Evolutionary conservation across 1,140 invertebrate species (phyloP), one percentile per base, ranked within the genome.

Genomic region (Drosophila cardini): DNA sequence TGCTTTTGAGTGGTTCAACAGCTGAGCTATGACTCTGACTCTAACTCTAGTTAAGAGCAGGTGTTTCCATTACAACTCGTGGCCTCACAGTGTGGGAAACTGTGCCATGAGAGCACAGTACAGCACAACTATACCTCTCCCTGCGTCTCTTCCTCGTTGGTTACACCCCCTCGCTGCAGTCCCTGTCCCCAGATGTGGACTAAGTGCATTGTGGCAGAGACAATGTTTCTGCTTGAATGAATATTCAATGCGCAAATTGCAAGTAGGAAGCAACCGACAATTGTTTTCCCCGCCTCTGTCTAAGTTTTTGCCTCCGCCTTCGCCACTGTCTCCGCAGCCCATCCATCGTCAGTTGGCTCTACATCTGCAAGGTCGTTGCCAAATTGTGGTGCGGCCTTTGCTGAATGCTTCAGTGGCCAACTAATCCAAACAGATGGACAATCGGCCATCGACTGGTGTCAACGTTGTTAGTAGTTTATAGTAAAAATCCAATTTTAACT

Each of bases 251-350:
- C 34, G 57, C 56, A 48, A 75, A 61, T 46, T 45, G 63, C 58
- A 72, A 79, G 79, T 87, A 86, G 83, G 84, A 87, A 89, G 83
- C 80, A 45, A n/a, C 63, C 65, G 52, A 73, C 57, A 58, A 64
- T 60, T 70, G 53, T 30, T 9, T 38, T 6, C 2, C 8, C 9
- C 1, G 21, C 26, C 13, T 10, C 16, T 13, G 10, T 16, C 53
- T 46, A 9, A 7, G 0, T n/a, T 50, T 32, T 9, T 55, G 30
- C 10, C 43, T 6, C 21, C 26, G 7, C 11, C 7, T 16, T 5
- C 5, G 21, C 21, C 8, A n/a, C n/a, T n/a, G n/a, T n/a, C n/a
- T n/a, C n/a, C n/a, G n/a, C n/a, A n/a, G n/a, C n/a, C 30, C 11
- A 1, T 10, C 46, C 8, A 6, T 13, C 15, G 11, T 16, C 42